Base-by-base conservation (phyloP, 2,888 invertebrate species). In the Mythimna loreyi region DNA sequence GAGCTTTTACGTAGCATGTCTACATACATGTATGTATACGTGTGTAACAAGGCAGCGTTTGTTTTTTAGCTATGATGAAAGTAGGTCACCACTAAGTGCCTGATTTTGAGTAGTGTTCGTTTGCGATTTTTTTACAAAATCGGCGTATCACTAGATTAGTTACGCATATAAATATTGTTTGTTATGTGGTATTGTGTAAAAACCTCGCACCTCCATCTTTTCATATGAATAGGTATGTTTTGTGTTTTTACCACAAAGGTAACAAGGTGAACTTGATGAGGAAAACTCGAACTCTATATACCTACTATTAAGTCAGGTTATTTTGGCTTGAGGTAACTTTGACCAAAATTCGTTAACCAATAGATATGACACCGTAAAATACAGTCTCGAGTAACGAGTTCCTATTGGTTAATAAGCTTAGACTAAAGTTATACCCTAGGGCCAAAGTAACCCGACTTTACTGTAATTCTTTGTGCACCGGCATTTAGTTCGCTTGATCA, bases 81-180 rank as follows among this genome's bases (percentile, higher is more conserved):
- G 43, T 72, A 72, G 72, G 78, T 53, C 43, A 45, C 8, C 60
- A 58, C 64, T 50, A 47, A 16, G 40, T 21, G 23, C 33, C 50
- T 13, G 11, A 28, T 65, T 36, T 52, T 28, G 21, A 25, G 40
- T 36, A 49, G 19, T 50, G 43, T 19, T 33, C 47, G 47, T 30
- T 30, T 21, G 3, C 21, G 23, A 21, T 28, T 47, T 33, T 40
- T 58, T 49, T 45, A 53, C 19, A 36, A n/a, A 33, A 11, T n/a
- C 28, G 23, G 7, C 7, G 19, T 60, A n/a, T n/a, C n/a, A 7
- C n/a, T 45, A 6, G n/a, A n/a, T 45, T 45, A 45, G 40, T 40
- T 40, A 40, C 13, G 43, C 43, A 45, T 45, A 45, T 19, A 45
- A n/a, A 45, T 45, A 45, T n/a, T n/a, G n/a, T 45, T 7, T 8